Evolutionary conservation across 2,888 invertebrate genomes (phyloP).

Genomic region (Eudasyphora cyanicolor): DNA sequence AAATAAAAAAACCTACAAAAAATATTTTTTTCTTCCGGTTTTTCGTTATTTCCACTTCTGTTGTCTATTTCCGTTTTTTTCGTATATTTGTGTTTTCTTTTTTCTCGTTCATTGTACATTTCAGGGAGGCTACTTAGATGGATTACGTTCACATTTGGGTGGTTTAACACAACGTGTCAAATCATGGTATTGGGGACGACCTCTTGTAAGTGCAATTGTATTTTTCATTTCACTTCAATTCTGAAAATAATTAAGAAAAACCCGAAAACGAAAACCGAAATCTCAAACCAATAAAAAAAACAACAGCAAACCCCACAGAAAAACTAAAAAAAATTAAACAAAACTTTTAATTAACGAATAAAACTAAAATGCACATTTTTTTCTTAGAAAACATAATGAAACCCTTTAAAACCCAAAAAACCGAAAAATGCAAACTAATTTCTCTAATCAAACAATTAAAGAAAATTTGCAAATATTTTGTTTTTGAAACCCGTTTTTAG

Average conservation of each 20-base stretch:
- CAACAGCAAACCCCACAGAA: slow-evolving; percentile 52
- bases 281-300: slow-evolving; percentile 42
- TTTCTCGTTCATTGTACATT: slow-evolving; percentile 81
- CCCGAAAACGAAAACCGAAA: slow-evolving; percentile 55
- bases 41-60: slow-evolving; percentile 23
- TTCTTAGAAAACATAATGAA: background rate
- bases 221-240: slow-evolving; percentile 63
- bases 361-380: slow-evolving; percentile 34
- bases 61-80: slow-evolving; percentile 42
- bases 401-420: background rate
- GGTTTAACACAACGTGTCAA: slow-evolving; percentile 98
- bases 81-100: slow-evolving; percentile 69
- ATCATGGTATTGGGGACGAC: slow-evolving; percentile 98
- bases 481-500: slow-evolving; percentile 4
- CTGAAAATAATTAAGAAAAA: no score
- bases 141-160: slow-evolving; percentile 96
- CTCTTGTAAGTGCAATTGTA: slow-evolving; percentile 91
- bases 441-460: slow-evolving; percentile 4
- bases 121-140: slow-evolving; percentile 95
- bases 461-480: background rate
- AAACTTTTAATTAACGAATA: slow-evolving; percentile 59
- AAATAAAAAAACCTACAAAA: background rate
- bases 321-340: slow-evolving; percentile 24
- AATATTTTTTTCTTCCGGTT: slow-evolving; percentile 26
- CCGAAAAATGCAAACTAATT: slow-evolving; percentile 6